Conservation (phyloP, 2,888 invertebrate genomes). For the Spilosoma lubricipeda region DNA sequence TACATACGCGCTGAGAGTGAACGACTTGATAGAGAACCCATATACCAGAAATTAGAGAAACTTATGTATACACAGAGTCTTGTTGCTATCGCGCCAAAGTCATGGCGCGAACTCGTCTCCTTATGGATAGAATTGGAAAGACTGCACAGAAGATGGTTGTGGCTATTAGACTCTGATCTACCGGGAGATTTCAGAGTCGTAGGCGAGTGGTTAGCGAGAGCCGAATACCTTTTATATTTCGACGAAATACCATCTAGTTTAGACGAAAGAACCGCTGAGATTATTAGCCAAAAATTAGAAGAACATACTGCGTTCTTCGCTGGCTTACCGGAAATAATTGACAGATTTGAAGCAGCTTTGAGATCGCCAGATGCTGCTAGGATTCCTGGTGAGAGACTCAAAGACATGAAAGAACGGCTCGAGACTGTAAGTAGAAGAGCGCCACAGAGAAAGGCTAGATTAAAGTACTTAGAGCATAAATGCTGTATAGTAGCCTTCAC, state of each 20-base stretch:
- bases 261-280: slow-evolving; percentile 95
- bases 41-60: slow-evolving; percentile 92
- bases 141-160: slow-evolving; percentile 94
- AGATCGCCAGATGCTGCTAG: slow-evolving; percentile 89
- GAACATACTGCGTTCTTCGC: slow-evolving; percentile 96
- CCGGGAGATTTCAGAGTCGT: slow-evolving; percentile 95
- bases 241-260: slow-evolving; percentile 94
- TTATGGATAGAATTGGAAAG: slow-evolving; percentile 93
- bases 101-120: slow-evolving; percentile 93
- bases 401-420: slow-evolving; percentile 92
- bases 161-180: slow-evolving; percentile 94
- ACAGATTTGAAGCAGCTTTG: slow-evolving; percentile 92
- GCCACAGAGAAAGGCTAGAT: slow-evolving; percentile 92
- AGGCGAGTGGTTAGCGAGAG: slow-evolving; percentile 96
- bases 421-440: slow-evolving; percentile 91
- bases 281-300: slow-evolving; percentile 94
- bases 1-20: slow-evolving; percentile 92
- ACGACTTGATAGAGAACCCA: slow-evolving; percentile 89
- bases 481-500: slow-evolving; percentile 97
- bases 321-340: slow-evolving; percentile 91
- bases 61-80: slow-evolving; percentile 93
- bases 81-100: slow-evolving; percentile 92
- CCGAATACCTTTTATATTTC: slow-evolving; percentile 92
- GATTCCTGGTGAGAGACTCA: slow-evolving; percentile 92
- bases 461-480: slow-evolving; percentile 97